phyloP scores from a whole-genome alignment of 2,888 invertebrate genomes.

The Drosophila infuscata region DNA sequence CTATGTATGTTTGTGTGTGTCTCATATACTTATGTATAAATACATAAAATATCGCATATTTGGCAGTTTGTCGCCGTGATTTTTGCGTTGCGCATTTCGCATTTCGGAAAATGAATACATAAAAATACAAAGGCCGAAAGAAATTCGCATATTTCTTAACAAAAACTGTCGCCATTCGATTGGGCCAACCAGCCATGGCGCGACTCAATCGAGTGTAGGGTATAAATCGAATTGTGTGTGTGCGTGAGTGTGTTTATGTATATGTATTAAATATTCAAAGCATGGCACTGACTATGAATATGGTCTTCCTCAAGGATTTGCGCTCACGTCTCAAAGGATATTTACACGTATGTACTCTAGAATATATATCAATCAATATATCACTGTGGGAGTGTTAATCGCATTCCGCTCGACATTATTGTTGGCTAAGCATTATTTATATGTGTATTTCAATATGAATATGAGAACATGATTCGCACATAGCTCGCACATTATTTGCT shows the following conservation, averaged over 20 bases:
- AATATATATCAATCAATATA: constrained; percentile 13
- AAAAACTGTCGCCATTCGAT: constrained; percentile 18
- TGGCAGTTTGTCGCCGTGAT: constrained; percentile 67
- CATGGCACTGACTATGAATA: constrained; percentile 84
- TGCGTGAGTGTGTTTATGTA: background rate
- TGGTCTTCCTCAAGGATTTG: constrained; percentile 85
- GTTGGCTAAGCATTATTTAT: constrained; percentile 24
- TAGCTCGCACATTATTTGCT: constrained; percentile 54
- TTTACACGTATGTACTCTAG: constrained; percentile 82
- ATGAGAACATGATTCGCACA: constrained; percentile 32
- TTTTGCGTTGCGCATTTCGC: constrained; percentile 70
- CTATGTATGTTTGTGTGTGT: constrained; percentile 7
- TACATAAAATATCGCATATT: constrained; percentile 56
- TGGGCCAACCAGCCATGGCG: constrained; percentile 17
- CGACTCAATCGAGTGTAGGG: constrained; percentile 13
- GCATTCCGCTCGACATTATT: constrained; percentile 28
- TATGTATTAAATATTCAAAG: constrained; percentile 19
- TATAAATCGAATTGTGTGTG: constrained; percentile 11
- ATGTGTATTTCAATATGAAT: constrained; percentile 21
- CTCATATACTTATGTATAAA: constrained; percentile 4
- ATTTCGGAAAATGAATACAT: constrained; percentile 66
- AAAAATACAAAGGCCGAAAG: constrained; percentile 9
- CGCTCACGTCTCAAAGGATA: constrained; percentile 85
- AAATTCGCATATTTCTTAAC: constrained; percentile 49
- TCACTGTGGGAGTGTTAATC: constrained; percentile 6